phyloP scores from a whole-genome alignment of 2,888 invertebrate species.

The Drosophila acutilabella region DNA sequence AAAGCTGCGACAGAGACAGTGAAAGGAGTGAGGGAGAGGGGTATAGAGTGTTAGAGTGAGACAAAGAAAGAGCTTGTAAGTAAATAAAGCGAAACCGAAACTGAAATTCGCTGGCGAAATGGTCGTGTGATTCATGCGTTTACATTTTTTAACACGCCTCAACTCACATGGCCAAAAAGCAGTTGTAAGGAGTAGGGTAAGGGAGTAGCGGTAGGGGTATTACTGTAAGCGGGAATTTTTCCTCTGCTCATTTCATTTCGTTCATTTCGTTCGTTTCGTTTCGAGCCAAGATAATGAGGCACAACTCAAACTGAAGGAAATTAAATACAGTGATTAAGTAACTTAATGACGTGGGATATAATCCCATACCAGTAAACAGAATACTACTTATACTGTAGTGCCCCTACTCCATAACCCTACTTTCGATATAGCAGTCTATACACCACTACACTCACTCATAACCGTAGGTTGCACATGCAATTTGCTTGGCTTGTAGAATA shows the following conservation, averaged over 20 bases:
- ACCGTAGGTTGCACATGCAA: conserved; percentile 30
- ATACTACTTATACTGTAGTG: background rate
- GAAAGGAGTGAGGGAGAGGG: background rate
- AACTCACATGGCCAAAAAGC: conserved; percentile 60
- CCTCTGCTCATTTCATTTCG: background rate
- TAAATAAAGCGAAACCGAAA: conserved; percentile 41
- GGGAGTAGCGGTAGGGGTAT: background rate
- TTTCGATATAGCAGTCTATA: conserved; percentile 1
- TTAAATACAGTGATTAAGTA: conserved; percentile 80
- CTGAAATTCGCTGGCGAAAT: conserved; percentile 49
- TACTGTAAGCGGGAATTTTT: background rate
- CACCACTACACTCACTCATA: conserved; percentile 2
- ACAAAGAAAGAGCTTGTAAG: conserved; percentile 48
- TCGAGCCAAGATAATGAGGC: conserved; percentile 66
- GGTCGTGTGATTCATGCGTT: conserved; percentile 72
- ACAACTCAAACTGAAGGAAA: conserved; percentile 63
- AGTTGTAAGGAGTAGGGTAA: background rate
- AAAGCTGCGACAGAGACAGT: conserved; percentile 37
- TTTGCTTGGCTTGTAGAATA: conserved; percentile 16
- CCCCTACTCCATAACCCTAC: conserved; percentile 18
- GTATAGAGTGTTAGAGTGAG: conserved; percentile 11
- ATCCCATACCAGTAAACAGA: conserved; percentile 14
- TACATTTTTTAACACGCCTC: conserved; percentile 71
- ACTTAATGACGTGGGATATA: conserved; percentile 79
- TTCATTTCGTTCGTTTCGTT: conserved; percentile 37